phyloP scores from a whole-genome alignment of 2,113 vertebrate genomes.

The Leucoraja erinaceus region DNA sequence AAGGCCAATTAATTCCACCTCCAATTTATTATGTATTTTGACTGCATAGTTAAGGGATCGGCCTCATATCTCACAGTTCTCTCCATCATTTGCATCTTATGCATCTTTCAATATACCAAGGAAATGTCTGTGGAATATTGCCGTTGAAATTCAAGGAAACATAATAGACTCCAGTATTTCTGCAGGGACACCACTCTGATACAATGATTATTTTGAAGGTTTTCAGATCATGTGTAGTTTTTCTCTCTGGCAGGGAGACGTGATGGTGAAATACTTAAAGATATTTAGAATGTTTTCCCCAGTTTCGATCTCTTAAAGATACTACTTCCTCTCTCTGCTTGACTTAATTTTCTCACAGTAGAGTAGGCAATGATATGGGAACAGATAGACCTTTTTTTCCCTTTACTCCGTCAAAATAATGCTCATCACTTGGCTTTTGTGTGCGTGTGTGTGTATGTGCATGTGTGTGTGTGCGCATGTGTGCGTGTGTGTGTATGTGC shows the following conservation, averaged over 20 bases:
- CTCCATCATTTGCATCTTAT: conserved; percentile 5
- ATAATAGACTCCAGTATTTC: neutral
- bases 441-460: too few species aligned
- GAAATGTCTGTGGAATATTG: neutral
- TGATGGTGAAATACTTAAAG: neutral
- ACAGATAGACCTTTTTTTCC: neutral
- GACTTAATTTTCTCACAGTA: neutral
- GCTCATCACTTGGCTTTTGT: neutral
- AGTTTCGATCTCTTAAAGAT: neutral
- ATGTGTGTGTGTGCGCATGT: neutral
- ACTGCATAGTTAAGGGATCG: neutral
- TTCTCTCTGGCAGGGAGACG: neutral
- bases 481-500: too few species aligned
- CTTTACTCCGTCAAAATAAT: neutral
- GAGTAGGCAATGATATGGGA: neutral
- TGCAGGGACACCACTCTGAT: neutral
- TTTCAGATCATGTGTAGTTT: neutral
- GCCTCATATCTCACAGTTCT: neutral
- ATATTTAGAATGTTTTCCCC: neutral
- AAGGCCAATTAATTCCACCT: neutral
- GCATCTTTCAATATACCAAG: neutral
- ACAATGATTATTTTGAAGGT: neutral
- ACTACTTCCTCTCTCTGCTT: neutral
- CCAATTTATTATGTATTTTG: neutral
- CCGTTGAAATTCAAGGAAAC: neutral